Evolutionary conservation across 2,113 vertebrate genomes (phyloP), one percentile per base, ranked within the genome.

Genomic region (Ophthalmotilapia sp.): DNA sequence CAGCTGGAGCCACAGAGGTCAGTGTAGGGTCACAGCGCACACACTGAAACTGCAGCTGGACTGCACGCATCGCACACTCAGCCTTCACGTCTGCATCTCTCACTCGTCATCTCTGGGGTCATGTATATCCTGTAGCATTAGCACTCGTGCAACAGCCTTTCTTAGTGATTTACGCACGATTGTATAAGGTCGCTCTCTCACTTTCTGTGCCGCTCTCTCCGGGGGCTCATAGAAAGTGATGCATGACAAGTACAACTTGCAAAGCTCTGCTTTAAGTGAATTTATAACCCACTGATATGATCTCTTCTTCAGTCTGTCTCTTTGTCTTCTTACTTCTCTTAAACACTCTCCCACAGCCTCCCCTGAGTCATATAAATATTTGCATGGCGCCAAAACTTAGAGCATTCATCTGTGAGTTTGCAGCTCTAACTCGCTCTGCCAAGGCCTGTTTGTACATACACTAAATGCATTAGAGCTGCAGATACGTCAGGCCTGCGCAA

Each of bases 211-310:
- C 62, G 79, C 80, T 85, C 53, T 87, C 87, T 88, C 91, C 12
- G 31, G 89, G 84, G 90, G 53, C 86, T 89, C 85, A 80, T 93
- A 90, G 81, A 70, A 82, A 73, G 81, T 42, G 65, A 88, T 82
- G 89, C 83, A 60, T 90, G 91, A 93, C 89, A 77, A 83, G 51
- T 83, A 15, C 55, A 75, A 81, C 91, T 91, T 92, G 91, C 87
- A 79, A 54, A 53, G 56, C 84, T 91, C 47, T 58, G 80, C 47
- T 87, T 85, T 86, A 51, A 77, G 49, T 87, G 58, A 87, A 94
- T 94, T 92, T 93, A 91, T 68, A 82, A 68, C 86, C 62, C 2
- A 7, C 82, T 60, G 77, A 90, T 88, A 75, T 45, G 33, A 91
- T 88, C 84, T 88, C 81, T 68, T 81, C 79, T 91, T 90, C 85